Conservation (phyloP, 2,888 invertebrate genomes). For the Pegoplata infirma region DNA sequence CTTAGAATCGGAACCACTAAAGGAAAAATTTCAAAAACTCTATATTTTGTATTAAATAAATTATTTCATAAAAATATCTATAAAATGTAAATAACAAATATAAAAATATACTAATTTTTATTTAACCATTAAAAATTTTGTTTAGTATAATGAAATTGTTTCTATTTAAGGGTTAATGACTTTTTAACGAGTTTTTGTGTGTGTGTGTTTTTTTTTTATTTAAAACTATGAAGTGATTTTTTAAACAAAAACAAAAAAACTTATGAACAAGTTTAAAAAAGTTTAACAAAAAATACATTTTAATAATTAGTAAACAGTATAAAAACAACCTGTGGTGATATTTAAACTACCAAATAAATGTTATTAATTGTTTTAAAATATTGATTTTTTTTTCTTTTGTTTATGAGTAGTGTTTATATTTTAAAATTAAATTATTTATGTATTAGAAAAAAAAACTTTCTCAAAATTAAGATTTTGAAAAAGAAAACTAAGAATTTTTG, state of each 20-base stretch:
- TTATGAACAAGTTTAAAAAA: too few species aligned
- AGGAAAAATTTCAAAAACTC: too few species aligned
- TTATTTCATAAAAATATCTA: too few species aligned
- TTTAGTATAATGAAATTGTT: neutral
- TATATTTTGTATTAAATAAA: too few species aligned
- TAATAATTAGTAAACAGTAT: slow-evolving; percentile 6
- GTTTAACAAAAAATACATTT: neutral
- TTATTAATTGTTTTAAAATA: slow-evolving; percentile 17
- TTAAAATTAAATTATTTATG: neutral
- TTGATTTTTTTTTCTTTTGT: neutral
- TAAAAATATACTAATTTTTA: neutral
- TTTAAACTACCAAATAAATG: slow-evolving; percentile 5
- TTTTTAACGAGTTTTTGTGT: slow-evolving; percentile 23
- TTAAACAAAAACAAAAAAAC: neutral
- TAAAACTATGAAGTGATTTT: neutral
- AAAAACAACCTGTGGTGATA: neutral
- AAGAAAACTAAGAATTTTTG: too few species aligned
- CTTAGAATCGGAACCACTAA: too few species aligned
- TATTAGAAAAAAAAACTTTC: neutral
- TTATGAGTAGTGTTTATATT: neutral
- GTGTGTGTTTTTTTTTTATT: neutral
- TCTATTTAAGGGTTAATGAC: slow-evolving; percentile 25
- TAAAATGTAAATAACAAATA: neutral
- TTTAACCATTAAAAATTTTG: neutral
- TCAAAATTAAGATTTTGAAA: neutral